Evolutionary conservation across 2,113 vertebrate species (phyloP).

Genomic region (Phyllostomus discolor): DNA sequence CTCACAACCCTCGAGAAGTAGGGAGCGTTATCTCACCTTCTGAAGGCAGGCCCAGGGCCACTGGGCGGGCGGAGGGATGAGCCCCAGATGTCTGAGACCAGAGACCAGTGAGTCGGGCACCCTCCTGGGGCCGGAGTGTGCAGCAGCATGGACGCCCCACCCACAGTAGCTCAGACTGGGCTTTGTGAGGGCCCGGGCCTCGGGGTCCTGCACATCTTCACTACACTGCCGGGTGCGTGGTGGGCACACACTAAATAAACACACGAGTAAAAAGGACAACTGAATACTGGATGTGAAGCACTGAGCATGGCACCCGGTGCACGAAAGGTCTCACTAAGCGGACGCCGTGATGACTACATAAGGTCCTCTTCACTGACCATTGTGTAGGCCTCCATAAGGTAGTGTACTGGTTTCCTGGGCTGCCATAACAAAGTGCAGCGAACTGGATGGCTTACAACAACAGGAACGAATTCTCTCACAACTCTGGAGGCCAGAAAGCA

Average conservation of each 20-base stretch:
- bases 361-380: fast-evolving
- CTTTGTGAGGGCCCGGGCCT: background rate
- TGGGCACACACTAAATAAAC: background rate
- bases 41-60: background rate
- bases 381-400: fast-evolving
- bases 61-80: background rate
- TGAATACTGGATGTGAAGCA: fast-evolving
- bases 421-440: background rate
- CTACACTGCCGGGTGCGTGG: too few relatives aligned
- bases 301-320: background rate
- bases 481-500: background rate
- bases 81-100: background rate
- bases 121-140: background rate
- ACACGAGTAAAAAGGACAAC: background rate
- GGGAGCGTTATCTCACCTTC: background rate
- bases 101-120: fast-evolving
- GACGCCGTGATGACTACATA: background rate
- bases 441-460: background rate
- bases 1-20: too few relatives aligned
- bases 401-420: background rate
- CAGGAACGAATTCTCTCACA: too few relatives aligned
- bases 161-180: background rate
- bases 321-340: background rate
- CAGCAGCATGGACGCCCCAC: background rate
- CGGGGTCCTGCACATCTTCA: background rate